Conservation (phyloP, 2,113 vertebrate species). For the Forbesichthys agassizii region DNA sequence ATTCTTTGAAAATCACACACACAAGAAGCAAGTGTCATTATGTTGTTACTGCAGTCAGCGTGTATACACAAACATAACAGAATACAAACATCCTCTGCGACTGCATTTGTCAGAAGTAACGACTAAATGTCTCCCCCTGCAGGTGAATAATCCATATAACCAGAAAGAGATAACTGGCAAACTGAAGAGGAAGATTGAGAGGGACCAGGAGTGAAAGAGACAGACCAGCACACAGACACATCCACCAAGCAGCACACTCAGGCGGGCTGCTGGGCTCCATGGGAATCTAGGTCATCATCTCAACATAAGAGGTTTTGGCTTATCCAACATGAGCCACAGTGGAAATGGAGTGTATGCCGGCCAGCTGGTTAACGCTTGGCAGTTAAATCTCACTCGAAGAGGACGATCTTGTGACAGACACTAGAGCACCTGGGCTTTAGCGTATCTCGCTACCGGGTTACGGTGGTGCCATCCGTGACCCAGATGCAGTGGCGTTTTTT, state of each 20-base stretch:
- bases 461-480: too few species aligned
- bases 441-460: too few species aligned
- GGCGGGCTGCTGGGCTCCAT: background rate
- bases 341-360: background rate
- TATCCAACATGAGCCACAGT: slow-evolving; percentile 29
- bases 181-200: background rate
- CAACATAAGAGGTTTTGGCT: slow-evolving; percentile 31
- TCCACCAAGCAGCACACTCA: slow-evolving; percentile 1
- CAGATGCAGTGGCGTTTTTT: too few species aligned
- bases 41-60: background rate
- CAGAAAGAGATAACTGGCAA: background rate
- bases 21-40: background rate
- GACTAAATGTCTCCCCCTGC: slow-evolving; percentile 74
- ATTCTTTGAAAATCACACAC: slow-evolving; percentile 71
- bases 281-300: slow-evolving; percentile 53
- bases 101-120: slow-evolving; percentile 17
- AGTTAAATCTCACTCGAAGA: too few species aligned
- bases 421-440: too few species aligned
- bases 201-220: background rate
- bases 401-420: too few species aligned
- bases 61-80: slow-evolving; percentile 5
- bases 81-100: slow-evolving; percentile 4
- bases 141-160: slow-evolving; percentile 32
- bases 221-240: slow-evolving; percentile 5
- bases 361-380: too few species aligned